These are phyloP conservation scores for Cotesia congregata DNA, from an alignment of 2,888 invertebrate species.

Conservation along the genomic window DNA sequence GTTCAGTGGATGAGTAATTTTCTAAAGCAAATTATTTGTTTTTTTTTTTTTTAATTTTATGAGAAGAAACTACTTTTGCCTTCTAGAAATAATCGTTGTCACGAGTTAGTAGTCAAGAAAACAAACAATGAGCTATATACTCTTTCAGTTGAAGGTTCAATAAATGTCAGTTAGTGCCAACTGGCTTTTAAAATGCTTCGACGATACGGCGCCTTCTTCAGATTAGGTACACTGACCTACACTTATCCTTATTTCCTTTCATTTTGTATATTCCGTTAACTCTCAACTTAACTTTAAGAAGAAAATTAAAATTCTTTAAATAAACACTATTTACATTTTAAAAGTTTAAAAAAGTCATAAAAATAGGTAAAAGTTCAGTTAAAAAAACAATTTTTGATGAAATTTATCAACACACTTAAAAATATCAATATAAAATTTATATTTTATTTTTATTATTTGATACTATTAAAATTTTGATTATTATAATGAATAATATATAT, in stretches of 20 bases:
- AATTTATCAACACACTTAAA: too few species aligned
- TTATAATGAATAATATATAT: too few species aligned
- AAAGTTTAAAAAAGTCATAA: too few species aligned
- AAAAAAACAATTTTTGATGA: too few species aligned
- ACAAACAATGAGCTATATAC: constrained; percentile 20
- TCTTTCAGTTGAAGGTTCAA: constrained; percentile 38
- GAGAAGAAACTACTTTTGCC: neutral
- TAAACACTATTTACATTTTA: too few species aligned
- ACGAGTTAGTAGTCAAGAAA: constrained; percentile 11
- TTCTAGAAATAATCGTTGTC: neutral
- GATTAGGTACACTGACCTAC: constrained; percentile 59
- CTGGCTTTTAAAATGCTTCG: constrained; percentile 56
- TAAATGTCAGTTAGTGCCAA: constrained; percentile 58
- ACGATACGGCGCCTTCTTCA: constrained; percentile 50
- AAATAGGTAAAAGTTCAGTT: too few species aligned
- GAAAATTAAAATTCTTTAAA: neutral
- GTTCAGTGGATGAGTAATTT: neutral
- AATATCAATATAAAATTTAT: too few species aligned
- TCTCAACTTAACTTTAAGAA: neutral
- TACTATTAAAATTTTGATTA: too few species aligned
- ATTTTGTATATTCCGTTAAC: neutral
- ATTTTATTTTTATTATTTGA: too few species aligned
- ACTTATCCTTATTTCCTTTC: constrained; percentile 44
- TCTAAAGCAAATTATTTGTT: neutral
- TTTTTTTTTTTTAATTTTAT: neutral